Base-by-base conservation (phyloP, 2,888 invertebrate genomes). In the Idaea dimidiata region DNA sequence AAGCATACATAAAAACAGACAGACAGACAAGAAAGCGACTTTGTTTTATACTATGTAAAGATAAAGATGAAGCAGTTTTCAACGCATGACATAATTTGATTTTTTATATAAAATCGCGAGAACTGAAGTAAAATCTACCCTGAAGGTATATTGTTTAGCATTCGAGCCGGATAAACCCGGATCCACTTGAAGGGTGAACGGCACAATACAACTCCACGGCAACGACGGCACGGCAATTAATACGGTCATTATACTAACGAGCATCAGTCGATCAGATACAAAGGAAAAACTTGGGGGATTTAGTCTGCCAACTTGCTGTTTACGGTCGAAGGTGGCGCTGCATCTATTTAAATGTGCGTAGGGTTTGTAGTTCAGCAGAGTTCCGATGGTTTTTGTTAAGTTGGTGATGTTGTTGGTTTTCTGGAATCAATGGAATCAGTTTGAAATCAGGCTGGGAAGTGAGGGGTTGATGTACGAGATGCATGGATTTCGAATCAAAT, bases 241-340 rank as follows among this genome's bases (percentile, higher is more conserved):
- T 88, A 84, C 86, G 70, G 74, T 82, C 83, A 86, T 88, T 87
- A 87, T 82, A 80, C 81, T 81, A 83, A 83, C 82, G 82, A 81
- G 75, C 75, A 68, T 70, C 74, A 76, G 78, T 79, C 71, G 76
- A 79, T 81, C 77, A 76, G 77, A 71, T 66, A 77, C 77, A 76
- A 74, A 78, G 77, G 76, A 79, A 81, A 78, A 83, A 80, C 79
- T 77, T 77, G 73, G 73, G 76, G 64, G 65, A 70, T 68, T 66
- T 66, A 3, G 6, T 43, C 43, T 43, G 1, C 43, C 43, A 43
- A 43, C 43, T 43, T 43, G 10, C 43, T 43, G 14, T 43, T 43
- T 43, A 43, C 43, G 14, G 43, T 43, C 10, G 14, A 43, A 43
- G 14, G 43, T 43, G 43, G 43, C 43, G 43, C 43, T 43, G 8